Evolutionary conservation across 2,113 vertebrate genomes (phyloP).

Genomic region (Merops nubicus): DNA sequence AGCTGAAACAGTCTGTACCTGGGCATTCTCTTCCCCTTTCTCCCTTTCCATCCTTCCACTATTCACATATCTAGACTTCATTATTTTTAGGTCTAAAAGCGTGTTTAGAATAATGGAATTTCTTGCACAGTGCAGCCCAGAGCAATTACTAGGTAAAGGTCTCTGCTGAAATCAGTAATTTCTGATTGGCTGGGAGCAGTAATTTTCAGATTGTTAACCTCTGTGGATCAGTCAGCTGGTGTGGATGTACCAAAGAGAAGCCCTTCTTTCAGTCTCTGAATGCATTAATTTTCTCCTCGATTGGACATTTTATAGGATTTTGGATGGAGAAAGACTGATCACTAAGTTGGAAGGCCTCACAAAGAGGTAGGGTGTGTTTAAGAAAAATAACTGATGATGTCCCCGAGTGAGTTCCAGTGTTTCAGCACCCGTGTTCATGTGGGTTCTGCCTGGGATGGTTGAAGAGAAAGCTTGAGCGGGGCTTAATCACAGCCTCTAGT

Average conservation of each 20-base stretch:
- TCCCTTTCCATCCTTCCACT: background rate
- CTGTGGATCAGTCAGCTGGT: background rate
- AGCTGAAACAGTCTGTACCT: background rate
- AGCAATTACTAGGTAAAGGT: background rate
- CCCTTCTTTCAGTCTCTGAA: background rate
- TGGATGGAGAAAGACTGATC: accelerated
- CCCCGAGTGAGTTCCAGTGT: no score
- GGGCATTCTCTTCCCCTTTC: background rate
- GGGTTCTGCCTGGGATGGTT: no score
- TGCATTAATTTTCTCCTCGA: background rate
- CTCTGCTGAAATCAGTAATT: background rate
- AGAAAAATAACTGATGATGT: no score
- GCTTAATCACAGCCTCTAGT: background rate
- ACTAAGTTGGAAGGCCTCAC: background rate
- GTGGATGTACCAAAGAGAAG: background rate
- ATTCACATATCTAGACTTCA: background rate
- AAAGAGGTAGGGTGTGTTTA: background rate
- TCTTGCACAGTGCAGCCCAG: background rate
- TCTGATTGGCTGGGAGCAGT: background rate
- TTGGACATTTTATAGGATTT: background rate
- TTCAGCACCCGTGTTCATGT: no score
- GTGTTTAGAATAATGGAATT: background rate
- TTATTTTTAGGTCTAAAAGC: background rate
- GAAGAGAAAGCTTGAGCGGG: no score
- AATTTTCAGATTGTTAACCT: background rate